Percentiles rank a stretch among this genome's conserved stretches.
Conservation (phyloP, 2,888 invertebrate species). For the Platycnemis pennipes region DNA sequence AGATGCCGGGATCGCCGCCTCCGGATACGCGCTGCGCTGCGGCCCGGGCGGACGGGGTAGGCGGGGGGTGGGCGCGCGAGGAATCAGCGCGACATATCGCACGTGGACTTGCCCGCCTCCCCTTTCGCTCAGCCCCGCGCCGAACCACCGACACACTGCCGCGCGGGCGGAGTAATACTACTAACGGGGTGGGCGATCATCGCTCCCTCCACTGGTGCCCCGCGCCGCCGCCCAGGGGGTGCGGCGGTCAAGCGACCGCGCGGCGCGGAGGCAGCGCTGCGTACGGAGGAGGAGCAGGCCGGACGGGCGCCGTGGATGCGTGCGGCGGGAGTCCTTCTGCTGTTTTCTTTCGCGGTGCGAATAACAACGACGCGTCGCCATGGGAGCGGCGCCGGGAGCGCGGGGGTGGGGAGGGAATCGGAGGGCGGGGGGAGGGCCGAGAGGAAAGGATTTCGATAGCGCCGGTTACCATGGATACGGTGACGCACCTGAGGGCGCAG, state of each 20-base stretch:
- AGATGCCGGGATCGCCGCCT: not conserved
- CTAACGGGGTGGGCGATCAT: too few species aligned
- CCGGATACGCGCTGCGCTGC: not conserved
- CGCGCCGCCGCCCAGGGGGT: conserved; percentile 39
- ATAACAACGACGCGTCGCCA: conserved; percentile 65
- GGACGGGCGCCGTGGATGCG: not conserved
- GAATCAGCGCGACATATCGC: conserved; percentile 53
- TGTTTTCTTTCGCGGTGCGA: conserved; percentile 61
- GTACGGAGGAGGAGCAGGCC: not conserved
- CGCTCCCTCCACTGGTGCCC: not conserved
- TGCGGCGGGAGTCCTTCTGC: conserved; percentile 56
- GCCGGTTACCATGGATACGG: conserved; percentile 58
- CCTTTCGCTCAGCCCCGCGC: not conserved
- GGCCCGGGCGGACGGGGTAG: not conserved
- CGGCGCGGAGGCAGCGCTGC: conserved; percentile 34
- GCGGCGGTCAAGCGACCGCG: conserved; percentile 48
- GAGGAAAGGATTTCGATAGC: conserved; percentile 44
- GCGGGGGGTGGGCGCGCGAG: conserved; percentile 30
- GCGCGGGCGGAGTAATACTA: too few species aligned
- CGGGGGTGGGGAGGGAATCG: not conserved
- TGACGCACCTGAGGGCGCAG: conserved; percentile 59
- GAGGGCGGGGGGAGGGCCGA: not conserved
- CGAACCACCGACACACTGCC: not conserved
- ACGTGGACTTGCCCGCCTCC: conserved; percentile 45
- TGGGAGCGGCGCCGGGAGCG: conserved; percentile 7